phyloP scores from a whole-genome alignment of 2,888 invertebrate species.

The Furcula furcula region DNA sequence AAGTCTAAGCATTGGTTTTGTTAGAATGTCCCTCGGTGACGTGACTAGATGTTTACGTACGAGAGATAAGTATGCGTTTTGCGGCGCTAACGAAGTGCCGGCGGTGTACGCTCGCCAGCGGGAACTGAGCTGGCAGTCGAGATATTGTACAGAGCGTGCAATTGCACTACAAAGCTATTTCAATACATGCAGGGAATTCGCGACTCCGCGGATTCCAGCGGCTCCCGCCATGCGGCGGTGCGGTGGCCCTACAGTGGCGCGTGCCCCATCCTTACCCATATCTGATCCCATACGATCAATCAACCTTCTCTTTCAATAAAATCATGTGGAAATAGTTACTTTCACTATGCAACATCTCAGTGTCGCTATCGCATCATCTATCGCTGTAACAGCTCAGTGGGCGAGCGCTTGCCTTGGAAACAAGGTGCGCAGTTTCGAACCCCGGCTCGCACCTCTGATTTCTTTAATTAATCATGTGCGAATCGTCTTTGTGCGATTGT shows the following conservation, averaged over 20 bases:
- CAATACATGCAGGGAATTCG: slow-evolving; percentile 70
- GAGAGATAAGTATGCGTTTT: slow-evolving; percentile 46
- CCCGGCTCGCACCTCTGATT: too few relatives aligned
- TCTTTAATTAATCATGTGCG: too few relatives aligned
- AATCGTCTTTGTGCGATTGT: too few relatives aligned
- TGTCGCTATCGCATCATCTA: too few relatives aligned
- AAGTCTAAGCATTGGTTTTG: slow-evolving; percentile 34
- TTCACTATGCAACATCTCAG: too few relatives aligned
- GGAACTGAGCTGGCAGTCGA: slow-evolving; percentile 56
- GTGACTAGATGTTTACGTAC: slow-evolving; percentile 51
- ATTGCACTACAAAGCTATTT: slow-evolving; percentile 71
- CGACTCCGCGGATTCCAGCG: slow-evolving; percentile 61
- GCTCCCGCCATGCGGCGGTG: slow-evolving; percentile 34
- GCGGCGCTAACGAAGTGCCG: slow-evolving; percentile 46
- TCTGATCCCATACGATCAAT: too few relatives aligned
- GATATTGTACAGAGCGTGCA: slow-evolving; percentile 42
- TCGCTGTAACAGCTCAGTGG: too few relatives aligned
- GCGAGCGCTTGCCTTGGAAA: too few relatives aligned
- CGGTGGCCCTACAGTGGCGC: slow-evolving; percentile 24
- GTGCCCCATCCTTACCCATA: slow-evolving; percentile 39
- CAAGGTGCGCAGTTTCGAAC: too few relatives aligned
- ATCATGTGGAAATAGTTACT: too few relatives aligned
- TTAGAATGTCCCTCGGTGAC: slow-evolving; percentile 35
- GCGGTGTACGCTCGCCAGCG: slow-evolving; percentile 54
- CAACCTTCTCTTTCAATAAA: too few relatives aligned